phyloP scores from a whole-genome alignment of 2,888 invertebrate species.

The Philereme vetulata region DNA sequence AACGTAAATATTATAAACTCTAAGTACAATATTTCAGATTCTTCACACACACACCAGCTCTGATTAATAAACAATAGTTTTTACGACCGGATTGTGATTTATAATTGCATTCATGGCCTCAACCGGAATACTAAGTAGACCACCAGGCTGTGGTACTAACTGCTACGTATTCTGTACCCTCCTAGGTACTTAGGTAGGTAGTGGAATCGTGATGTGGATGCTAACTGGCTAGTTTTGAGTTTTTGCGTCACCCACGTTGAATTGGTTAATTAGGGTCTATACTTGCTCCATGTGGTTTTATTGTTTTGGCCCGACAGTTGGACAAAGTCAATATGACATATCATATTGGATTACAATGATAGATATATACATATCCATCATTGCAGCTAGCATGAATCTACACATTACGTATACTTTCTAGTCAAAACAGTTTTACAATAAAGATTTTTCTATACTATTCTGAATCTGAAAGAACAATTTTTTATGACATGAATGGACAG shows the following conservation, averaged over 20 bases:
- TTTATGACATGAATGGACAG: too few species aligned
- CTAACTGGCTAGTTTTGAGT: slow-evolving; percentile 27
- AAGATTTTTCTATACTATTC: too few species aligned
- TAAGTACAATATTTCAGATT: neutral
- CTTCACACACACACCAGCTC: neutral
- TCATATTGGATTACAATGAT: too few species aligned
- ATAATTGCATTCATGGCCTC: slow-evolving; percentile 32
- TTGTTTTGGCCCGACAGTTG: too few species aligned
- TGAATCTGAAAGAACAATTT: too few species aligned
- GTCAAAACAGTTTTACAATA: too few species aligned
- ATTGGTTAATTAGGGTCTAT: slow-evolving; percentile 14
- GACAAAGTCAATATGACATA: too few species aligned
- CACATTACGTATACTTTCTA: too few species aligned
- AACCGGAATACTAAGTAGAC: slow-evolving; percentile 43
- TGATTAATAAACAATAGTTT: slow-evolving; percentile 36
- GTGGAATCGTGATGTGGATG: slow-evolving; percentile 30
- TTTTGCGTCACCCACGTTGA: slow-evolving; percentile 56
- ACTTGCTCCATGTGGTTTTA: too few species aligned
- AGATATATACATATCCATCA: too few species aligned
- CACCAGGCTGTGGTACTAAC: slow-evolving; percentile 44
- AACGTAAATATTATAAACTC: too few species aligned
- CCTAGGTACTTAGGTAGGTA: neutral
- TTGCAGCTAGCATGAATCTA: too few species aligned
- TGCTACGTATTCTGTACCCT: slow-evolving; percentile 40
- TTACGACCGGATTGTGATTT: slow-evolving; percentile 37